Conservation (phyloP, 2,888 invertebrate genomes). For the Mythimna loreyi region DNA sequence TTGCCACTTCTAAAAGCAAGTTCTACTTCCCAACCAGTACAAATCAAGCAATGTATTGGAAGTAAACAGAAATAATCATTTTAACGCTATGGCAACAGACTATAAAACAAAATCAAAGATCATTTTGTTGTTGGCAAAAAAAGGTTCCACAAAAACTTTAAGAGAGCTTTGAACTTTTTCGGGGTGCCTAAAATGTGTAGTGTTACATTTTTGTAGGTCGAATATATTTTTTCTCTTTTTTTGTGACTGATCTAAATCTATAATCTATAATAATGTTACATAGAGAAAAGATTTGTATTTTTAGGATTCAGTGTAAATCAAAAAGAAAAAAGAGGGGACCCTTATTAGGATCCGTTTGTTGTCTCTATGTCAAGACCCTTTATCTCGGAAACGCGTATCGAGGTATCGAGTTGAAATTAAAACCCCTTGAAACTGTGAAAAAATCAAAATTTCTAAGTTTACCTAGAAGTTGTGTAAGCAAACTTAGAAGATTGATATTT, state of each 20-base stretch:
- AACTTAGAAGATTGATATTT: too few species aligned
- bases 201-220: neutral
- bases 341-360: too few species aligned
- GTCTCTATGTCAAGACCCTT: too few species aligned
- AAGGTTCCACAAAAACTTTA: constrained; percentile 58
- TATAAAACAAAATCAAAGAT: constrained; percentile 54
- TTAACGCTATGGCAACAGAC: constrained; percentile 21
- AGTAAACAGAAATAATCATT: constrained; percentile 23
- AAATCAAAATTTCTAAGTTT: too few species aligned
- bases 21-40: neutral
- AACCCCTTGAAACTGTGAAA: too few species aligned
- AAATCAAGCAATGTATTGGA: constrained; percentile 26
- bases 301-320: too few species aligned
- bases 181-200: constrained; percentile 57
- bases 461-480: too few species aligned
- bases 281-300: neutral
- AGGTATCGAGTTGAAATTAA: too few species aligned
- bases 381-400: too few species aligned
- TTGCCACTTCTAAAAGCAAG: neutral
- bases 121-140: constrained; percentile 49
- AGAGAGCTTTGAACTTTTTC: constrained; percentile 67
- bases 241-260: neutral
- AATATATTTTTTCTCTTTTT: neutral
- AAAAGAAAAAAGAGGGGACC: too few species aligned
- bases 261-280: neutral